Evolutionary conservation across 2,888 invertebrate genomes (phyloP), one percentile per base, ranked within the genome.

Genomic region (Seira musarum): DNA sequence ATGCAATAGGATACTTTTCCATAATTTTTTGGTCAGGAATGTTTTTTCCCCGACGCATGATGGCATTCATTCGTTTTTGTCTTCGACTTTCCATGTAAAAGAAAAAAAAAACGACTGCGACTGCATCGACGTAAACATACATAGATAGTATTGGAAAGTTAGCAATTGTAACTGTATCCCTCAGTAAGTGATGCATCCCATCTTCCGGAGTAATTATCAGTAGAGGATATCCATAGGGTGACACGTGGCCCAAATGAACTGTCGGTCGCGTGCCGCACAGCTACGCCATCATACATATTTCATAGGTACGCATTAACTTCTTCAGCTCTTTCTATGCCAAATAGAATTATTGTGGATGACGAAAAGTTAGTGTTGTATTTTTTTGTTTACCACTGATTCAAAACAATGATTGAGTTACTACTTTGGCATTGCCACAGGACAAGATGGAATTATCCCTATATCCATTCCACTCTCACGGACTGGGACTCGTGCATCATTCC

Each of bases 201-300:
- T 79, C 73, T 79, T 79, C 79, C 79, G 79, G 70, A 74, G 84
- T 85, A 85, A 85, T 85, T 85, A 85, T 78, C 69, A 75, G 82
- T 83, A 83, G 82, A 70, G 75, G 75, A 84, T 76, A 83, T 17
- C 72, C 72, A 84, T 85, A 65, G 80, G 70, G 69, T 19, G 83
- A 64, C 85, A 85, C 85, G 83, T 79, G 85, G 81, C 85, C 24
- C 53, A 81, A 78, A 84, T 83, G 83, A 82, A 83, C 82, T 84
- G 79, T 49, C 53, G 74, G 84, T 85, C 85, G 80, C 83, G 85
- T 85, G 85, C 73, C 82, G n/a, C 60, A 73, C 30, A 30, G 30
- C 30, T 30, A 5, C 30, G 8, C 30, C 30, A 25, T 69, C 74
- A 17, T 25, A 21, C 67, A 77, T 49, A 74, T 82, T 76, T 77